Evolutionary conservation across 2,888 invertebrate genomes (phyloP), one percentile per base, ranked within the genome.

Genomic region (Eristalinus sepulchralis): DNA sequence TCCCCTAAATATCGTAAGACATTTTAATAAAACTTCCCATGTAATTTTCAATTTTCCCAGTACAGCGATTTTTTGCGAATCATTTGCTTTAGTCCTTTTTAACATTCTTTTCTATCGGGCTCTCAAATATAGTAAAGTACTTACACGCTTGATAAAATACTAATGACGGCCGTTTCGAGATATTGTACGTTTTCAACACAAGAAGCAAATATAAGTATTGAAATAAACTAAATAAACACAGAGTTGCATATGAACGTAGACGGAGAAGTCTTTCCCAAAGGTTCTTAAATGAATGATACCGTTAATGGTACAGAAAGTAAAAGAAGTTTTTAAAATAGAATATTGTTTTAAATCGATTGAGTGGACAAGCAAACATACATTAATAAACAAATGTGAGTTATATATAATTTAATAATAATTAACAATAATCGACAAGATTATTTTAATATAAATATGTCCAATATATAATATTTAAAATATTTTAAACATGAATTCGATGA

Each of bases 1-100:
- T 62, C 55, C 36, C 33, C 31, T 4, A 11, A 59, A 64, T 75
- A 63, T 57, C 63, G 68, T 10, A 53, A 47, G 53, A 27, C 53
- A 67, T 53, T 64, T 71, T 67, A 73, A 81, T 63, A 55, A 68
- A 81, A 81, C 75, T 73, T 27, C 36, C 68, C 75, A 59, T 59
- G 81, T 75, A 63, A 81, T 81, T 81, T 81, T 76, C 75, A 75
- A 76, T 81, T 81, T 81, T 64, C 70, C 27, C 63, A 76, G 60
- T 75, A 11, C 57, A 63, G 62, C 36, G 22, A n/a, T n/a, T n/a
- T n/a, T 59, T 68, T 75, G 68, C 73, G 57, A 80, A 63, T 68
- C 81, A 75, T 81, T 81, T 68, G 63, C 39, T 81, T 81, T 39
- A 64, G n/a, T 60, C 33, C 20, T 31, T 59, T 20, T 59, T n/a